A percentile compares a stretch with the other conserved stretches of the same genome.
These are phyloP conservation scores for Cetoscarus ocellatus DNA, from an alignment of 2,797 vertebrate species.

Conservation along the genomic window DNA sequence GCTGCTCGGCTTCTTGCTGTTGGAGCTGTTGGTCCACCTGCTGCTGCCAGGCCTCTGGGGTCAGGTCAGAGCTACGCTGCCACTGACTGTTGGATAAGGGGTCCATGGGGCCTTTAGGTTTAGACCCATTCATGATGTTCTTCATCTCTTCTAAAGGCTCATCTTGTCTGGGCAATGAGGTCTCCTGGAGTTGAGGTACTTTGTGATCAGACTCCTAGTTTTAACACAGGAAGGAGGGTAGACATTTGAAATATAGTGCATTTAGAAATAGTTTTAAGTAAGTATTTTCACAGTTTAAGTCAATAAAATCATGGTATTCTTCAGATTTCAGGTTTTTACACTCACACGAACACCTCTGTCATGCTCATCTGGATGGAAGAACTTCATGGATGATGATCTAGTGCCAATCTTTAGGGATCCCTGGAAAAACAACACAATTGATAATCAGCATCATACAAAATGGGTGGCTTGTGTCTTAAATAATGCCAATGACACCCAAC, in stretches of 20 bases:
- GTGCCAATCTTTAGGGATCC: conserved; percentile 87
- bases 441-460: conserved; percentile 36
- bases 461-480: conserved; percentile 29
- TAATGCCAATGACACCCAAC: conserved; percentile 67
- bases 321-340: not conserved
- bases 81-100: conserved; percentile 66
- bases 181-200: conserved; percentile 61
- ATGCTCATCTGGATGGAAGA: conserved; percentile 78
- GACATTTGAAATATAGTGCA: not conserved
- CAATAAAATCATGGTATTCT: too few species aligned
- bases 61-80: conserved; percentile 85
- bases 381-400: conserved; percentile 85
- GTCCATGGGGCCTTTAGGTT: conserved; percentile 55
- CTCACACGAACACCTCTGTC: conserved; percentile 76
- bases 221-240: not conserved
- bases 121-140: conserved; percentile 59
- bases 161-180: conserved; percentile 72
- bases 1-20: conserved; percentile 75
- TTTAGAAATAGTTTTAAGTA: not conserved
- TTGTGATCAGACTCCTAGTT: conserved; percentile 74
- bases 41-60: conserved; percentile 88
- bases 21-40: conserved; percentile 85
- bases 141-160: conserved; percentile 55
- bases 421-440: conserved; percentile 76
- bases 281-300: too few species aligned